Percentiles rank a stretch among this genome's conserved stretches.
Conservation (phyloP, 1,140 invertebrate genomes). For the Habropoda laboriosa region DNA sequence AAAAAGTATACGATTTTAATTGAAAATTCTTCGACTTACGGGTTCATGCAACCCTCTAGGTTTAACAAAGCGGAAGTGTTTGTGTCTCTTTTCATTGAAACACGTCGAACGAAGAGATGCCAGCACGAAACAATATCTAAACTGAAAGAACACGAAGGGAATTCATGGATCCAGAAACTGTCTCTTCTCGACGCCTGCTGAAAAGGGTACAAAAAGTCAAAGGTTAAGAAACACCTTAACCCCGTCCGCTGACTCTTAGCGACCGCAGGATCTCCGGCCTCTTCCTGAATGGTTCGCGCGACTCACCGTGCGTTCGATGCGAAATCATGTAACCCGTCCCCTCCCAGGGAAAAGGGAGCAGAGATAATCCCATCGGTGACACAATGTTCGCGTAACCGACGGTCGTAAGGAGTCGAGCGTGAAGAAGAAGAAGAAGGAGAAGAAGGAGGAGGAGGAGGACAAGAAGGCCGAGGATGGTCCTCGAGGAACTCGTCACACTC, state of each 20-base stretch:
- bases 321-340: constrained; percentile 56
- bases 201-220: neutral
- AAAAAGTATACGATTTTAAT: no score
- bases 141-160: neutral
- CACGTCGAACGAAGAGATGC: no score
- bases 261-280: neutral
- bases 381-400: constrained; percentile 74
- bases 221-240: neutral
- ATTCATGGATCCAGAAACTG: neutral
- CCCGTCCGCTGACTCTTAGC: neutral
- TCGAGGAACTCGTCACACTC: constrained; percentile 62
- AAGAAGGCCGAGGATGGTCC: constrained; percentile 14
- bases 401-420: constrained; percentile 33
- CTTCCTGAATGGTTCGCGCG: constrained; percentile 10
- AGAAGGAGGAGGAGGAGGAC: constrained; percentile 9
- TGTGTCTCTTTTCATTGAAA: no score
- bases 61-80: no score
- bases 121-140: no score
- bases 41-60: no score
- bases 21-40: no score
- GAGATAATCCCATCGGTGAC: constrained; percentile 72
- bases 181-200: neutral
- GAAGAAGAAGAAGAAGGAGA: neutral
- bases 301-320: constrained; percentile 46
- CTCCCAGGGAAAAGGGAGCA: constrained; percentile 27